phyloP scores from a whole-genome alignment of 2,113 vertebrate genomes.

The Sphaerodactylus townsendi region DNA sequence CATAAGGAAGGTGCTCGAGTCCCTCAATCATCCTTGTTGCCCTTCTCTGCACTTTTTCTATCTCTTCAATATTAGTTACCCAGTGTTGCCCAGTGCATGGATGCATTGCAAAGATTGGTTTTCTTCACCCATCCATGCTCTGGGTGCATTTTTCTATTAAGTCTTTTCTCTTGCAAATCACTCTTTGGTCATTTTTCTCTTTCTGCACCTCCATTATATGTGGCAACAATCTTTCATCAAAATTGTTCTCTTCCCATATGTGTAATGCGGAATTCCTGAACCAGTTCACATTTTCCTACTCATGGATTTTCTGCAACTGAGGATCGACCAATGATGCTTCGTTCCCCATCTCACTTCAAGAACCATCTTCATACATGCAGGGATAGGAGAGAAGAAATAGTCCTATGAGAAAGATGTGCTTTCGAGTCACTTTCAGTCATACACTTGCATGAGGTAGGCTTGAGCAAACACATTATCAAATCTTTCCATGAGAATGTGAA shows the following conservation, averaged over 20 bases:
- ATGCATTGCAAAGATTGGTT: neutral
- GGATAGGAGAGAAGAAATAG: neutral
- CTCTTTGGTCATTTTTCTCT: neutral
- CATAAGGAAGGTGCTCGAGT: no score
- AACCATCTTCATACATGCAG: neutral
- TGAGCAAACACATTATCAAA: neutral
- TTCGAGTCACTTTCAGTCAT: neutral
- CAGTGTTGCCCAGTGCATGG: no score
- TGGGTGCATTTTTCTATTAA: neutral
- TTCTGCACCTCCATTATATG: neutral
- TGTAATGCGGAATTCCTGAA: neutral
- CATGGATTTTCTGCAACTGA: neutral
- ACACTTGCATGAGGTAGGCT: neutral
- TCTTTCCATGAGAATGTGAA: neutral
- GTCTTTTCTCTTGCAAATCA: neutral
- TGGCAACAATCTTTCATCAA: neutral
- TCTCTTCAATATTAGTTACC: no score
- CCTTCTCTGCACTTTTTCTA: no score
- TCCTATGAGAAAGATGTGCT: neutral
- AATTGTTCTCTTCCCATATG: neutral
- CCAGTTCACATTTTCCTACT: neutral
- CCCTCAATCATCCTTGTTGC: no score
- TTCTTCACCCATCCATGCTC: neutral
- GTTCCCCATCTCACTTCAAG: neutral
- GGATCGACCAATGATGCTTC: neutral